Evolutionary conservation across 2,113 vertebrate species (phyloP).

Genomic region (Petrocephalus zakoni): DNA sequence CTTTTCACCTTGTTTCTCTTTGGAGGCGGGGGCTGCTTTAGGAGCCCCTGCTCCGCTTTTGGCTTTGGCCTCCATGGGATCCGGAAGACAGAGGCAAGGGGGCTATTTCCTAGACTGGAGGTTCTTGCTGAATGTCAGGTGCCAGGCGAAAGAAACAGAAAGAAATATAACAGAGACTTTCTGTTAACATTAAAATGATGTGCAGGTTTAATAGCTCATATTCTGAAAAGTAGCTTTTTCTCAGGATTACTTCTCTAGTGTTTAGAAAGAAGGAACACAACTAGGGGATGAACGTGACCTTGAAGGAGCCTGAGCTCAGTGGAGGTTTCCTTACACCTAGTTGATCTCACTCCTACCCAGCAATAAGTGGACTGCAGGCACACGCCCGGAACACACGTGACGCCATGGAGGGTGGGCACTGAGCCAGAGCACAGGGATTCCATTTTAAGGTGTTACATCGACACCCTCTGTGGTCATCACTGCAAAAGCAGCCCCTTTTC

Average conservation of each 20-base stretch:
- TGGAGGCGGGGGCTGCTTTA: conserved; percentile 42
- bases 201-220: not conserved
- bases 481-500: not conserved
- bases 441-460: conserved; percentile 6
- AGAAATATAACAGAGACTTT: conserved; percentile 35
- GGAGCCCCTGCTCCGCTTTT: conserved; percentile 52
- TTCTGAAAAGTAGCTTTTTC: not conserved
- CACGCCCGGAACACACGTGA: not conserved
- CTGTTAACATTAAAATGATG: not conserved
- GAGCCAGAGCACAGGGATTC: not conserved
- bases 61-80: conserved; percentile 61
- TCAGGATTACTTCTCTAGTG: not conserved
- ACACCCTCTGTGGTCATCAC: not conserved
- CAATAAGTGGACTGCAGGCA: not conserved
- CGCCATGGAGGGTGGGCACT: not conserved
- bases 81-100: conserved; percentile 43
- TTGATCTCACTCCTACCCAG: not conserved
- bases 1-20: conserved; percentile 39
- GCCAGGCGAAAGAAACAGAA: conserved; percentile 38
- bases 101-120: conserved; percentile 28
- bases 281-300: not conserved
- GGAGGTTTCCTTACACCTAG: not conserved
- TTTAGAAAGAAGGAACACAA: not conserved
- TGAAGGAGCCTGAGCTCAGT: not conserved
- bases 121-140: not conserved